A percentile compares a stretch with the other conserved stretches of the same genome.
These are phyloP conservation scores for Sarcophaga subvicina DNA, from an alignment of 2,888 invertebrate genomes.

Conservation along the genomic window DNA sequence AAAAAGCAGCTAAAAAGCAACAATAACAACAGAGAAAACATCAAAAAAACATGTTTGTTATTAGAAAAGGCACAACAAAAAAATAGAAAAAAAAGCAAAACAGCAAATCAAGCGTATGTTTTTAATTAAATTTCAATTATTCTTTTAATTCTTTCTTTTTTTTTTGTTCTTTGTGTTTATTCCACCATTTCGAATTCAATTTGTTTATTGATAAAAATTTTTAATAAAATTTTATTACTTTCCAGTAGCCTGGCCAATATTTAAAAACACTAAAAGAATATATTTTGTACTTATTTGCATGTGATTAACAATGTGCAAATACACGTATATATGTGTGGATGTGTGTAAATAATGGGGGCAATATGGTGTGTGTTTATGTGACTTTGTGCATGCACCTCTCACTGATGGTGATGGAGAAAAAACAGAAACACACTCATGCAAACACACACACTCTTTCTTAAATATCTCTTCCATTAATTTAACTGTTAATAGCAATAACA, in stretches of 20 bases:
- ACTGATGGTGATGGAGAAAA: neutral
- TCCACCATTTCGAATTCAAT: slow-evolving; percentile 11
- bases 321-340: neutral
- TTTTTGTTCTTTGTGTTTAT: neutral
- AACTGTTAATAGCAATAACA: slow-evolving; percentile 1
- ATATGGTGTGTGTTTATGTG: neutral
- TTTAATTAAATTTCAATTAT: slow-evolving; percentile 25
- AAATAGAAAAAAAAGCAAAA: neutral
- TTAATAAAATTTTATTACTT: slow-evolving; percentile 12
- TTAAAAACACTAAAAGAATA: neutral
- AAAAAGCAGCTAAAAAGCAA: slow-evolving; percentile 5
- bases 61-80: slow-evolving; percentile 23
- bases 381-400: neutral
- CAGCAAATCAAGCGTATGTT: neutral
- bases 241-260: neutral
- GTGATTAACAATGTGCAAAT: neutral
- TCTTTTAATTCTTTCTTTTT: neutral
- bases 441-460: too few species aligned
- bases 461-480: neutral
- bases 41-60: slow-evolving; percentile 21
- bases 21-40: slow-evolving; percentile 9
- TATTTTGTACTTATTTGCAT: neutral
- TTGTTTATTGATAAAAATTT: slow-evolving; percentile 31
- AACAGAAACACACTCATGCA: neutral
- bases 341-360: neutral